Base-by-base conservation (phyloP, 2,113 vertebrate species). In the Gobio gobio region DNA sequence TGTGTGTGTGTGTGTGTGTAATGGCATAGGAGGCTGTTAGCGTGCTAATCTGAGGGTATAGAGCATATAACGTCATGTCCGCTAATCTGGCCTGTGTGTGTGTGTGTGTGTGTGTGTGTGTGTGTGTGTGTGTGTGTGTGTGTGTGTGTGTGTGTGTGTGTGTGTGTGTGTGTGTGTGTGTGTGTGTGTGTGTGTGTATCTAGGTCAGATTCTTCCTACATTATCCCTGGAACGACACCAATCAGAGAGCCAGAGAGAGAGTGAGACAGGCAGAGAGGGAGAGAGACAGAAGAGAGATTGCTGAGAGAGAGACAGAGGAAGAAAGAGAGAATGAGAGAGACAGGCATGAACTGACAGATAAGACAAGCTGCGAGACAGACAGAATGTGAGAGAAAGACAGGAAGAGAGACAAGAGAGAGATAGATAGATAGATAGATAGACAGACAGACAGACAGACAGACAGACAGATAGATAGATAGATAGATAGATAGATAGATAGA, bases 201-300 rank as follows among this genome's bases (percentile, higher is more conserved):
- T 73, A 49, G 54, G 70, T 75, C 79, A 82, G 79, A 82, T 47
- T 66, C 79, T 33, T 51, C 45, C 79, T 68, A 18, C 79, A 54
- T 82, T 66, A 82, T 82, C 79, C 63, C 59, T 82, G 79, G 45
- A 81, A 82, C 12, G 43, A 78, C 76, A 78, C 10, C 54, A 40
- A 61, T 66, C 61, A 56, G 68, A 59, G 51, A 18, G 29, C 33
- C 18, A 29, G 66, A 24, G 36, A n/a, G 43, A 68, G 64, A 45
- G 36, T 29, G 45, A 80, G 26, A 45, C 20, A 56, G 54, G 54
- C 54, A 13, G 47, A 72, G 10, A 24, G 26, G 22, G 61, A 70
- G 63, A 82, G n/a, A 2, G 24, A 56, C 14, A 51, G 49, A 77
- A 24, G 74, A 54, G 49, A 33, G 24, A 54, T 22, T 36, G 7